Evolutionary conservation across 1,140 invertebrate genomes (phyloP).

Genomic region (Brachionus rubens): DNA sequence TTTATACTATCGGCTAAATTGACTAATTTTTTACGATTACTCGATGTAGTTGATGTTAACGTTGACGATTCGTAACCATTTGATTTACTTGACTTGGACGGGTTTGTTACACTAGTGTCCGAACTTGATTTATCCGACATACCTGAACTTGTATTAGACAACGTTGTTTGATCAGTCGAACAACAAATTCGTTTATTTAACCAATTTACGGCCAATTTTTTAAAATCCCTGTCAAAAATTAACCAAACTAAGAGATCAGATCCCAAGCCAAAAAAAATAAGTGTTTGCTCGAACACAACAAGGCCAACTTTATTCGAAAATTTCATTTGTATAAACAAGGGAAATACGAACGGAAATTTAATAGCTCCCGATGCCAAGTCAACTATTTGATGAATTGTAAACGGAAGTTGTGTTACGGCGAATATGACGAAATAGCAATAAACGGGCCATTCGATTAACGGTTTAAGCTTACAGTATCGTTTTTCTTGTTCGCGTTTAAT

Average conservation of each 20-base stretch:
- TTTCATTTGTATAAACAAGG: conserved; percentile 43
- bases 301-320: conserved; percentile 18
- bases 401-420: neutral
- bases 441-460: conserved; percentile 30
- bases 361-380: neutral
- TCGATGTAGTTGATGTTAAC: neutral
- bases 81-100: neutral
- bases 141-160: neutral
- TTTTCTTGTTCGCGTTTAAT: conserved; percentile 38
- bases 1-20: neutral
- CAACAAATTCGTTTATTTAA: conserved; percentile 7
- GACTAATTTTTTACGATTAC: neutral
- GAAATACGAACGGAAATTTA: conserved; percentile 40
- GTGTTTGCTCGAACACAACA: conserved; percentile 13
- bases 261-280: neutral
- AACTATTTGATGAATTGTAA: conserved; percentile 20
- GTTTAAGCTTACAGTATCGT: neutral
- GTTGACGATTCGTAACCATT: conserved; percentile 36
- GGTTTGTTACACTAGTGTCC: conserved; percentile 25
- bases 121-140: conserved; percentile 7
- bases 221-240: neutral
- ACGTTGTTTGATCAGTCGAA: neutral
- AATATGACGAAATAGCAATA: conserved; percentile 25
- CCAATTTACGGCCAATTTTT: neutral
- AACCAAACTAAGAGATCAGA: conserved; percentile 34